phyloP scores from a whole-genome alignment of 2,113 vertebrate genomes.

The Asarcornis scutulata region DNA sequence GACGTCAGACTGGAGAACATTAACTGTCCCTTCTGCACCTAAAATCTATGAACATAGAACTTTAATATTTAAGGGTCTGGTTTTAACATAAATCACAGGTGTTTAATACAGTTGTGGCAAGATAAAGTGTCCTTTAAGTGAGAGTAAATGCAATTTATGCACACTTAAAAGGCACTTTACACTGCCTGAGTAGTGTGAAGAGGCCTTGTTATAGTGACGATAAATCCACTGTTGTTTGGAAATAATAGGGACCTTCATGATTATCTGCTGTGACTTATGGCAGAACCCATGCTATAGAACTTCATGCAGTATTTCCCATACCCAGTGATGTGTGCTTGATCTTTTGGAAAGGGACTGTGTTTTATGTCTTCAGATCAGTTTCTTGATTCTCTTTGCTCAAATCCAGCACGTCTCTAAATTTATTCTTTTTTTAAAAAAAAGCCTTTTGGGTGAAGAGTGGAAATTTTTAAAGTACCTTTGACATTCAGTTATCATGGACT shows the following conservation, averaged over 20 bases:
- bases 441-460: background rate
- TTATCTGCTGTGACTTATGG: slow-evolving; percentile 8
- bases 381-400: background rate
- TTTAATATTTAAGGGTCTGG: background rate
- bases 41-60: background rate
- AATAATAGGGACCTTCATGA: background rate
- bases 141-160: slow-evolving; percentile 42
- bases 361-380: background rate
- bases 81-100: background rate
- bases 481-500: background rate
- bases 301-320: background rate
- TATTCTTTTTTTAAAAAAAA: background rate
- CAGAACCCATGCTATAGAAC: background rate
- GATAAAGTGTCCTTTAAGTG: slow-evolving; percentile 17
- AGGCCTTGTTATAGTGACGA: slow-evolving; percentile 1
- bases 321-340: background rate
- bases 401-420: background rate
- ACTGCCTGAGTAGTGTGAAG: background rate
- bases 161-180: slow-evolving; percentile 21
- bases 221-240: slow-evolving; percentile 29
- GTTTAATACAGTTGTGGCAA: background rate
- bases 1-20: accelerated
- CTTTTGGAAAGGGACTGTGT: background rate
- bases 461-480: background rate
- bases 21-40: background rate